Conservation (phyloP, 2,113 vertebrate genomes). For the Anguilla rostrata region DNA sequence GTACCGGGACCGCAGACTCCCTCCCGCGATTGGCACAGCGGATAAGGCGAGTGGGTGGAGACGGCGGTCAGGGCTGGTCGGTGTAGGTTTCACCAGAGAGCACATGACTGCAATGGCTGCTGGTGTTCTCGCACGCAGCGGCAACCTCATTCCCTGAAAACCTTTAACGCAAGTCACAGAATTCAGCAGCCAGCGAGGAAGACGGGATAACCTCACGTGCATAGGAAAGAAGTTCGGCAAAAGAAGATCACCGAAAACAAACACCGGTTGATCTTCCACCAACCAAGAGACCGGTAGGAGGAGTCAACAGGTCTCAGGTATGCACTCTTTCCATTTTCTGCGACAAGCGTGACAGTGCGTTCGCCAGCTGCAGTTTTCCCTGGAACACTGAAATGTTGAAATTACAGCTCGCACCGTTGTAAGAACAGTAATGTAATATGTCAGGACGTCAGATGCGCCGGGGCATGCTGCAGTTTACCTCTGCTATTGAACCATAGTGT, state of each 20-base stretch:
- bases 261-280: slow-evolving; percentile 55
- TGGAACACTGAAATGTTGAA: not conserved
- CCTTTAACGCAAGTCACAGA: slow-evolving; percentile 34
- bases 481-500: not conserved
- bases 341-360: slow-evolving; percentile 39
- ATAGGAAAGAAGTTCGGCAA: slow-evolving; percentile 44
- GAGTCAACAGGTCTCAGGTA: slow-evolving; percentile 81
- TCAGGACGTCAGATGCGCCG: not conserved
- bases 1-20: not conserved
- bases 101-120: slow-evolving; percentile 70
- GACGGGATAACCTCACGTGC: slow-evolving; percentile 19
- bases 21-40: slow-evolving; percentile 41
- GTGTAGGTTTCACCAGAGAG: slow-evolving; percentile 61
- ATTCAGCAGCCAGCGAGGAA: slow-evolving; percentile 15
- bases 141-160: slow-evolving; percentile 55
- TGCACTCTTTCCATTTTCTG: slow-evolving; percentile 30
- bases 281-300: slow-evolving; percentile 60
- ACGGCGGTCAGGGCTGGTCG: slow-evolving; percentile 35
- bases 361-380: not conserved
- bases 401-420: not conserved
- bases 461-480: not conserved
- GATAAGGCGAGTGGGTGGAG: slow-evolving; percentile 58
- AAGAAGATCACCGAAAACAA: slow-evolving; percentile 42
- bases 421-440: not conserved
- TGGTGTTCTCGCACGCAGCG: slow-evolving; percentile 44